Evolutionary conservation across 2,113 vertebrate genomes (phyloP).

Genomic region (Phasianus colchicus): DNA sequence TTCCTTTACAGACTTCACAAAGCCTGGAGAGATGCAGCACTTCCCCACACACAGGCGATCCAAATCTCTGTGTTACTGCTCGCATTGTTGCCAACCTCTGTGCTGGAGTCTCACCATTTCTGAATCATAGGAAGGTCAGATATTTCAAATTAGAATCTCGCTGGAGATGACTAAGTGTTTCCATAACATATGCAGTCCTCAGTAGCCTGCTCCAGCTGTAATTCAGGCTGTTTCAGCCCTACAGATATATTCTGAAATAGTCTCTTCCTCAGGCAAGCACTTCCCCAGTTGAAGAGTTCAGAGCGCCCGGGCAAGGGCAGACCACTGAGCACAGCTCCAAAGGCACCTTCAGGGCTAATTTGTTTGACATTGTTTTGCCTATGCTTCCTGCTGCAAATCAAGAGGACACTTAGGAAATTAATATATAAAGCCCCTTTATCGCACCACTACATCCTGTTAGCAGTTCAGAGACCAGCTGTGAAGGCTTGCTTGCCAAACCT

Average conservation of each 20-base stretch:
- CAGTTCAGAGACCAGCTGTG: slow-evolving; percentile 48
- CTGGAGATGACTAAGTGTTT: slow-evolving; percentile 37
- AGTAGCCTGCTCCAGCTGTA: neutral
- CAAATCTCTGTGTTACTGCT: accelerated
- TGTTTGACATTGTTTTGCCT: slow-evolving; percentile 45
- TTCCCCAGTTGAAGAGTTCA: slow-evolving; percentile 14
- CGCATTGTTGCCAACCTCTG: accelerated
- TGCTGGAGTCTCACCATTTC: neutral
- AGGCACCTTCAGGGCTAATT: slow-evolving; percentile 15
- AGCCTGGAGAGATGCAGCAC: neutral
- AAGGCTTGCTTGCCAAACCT: neutral
- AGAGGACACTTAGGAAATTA: slow-evolving; percentile 31
- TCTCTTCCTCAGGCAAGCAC: slow-evolving; percentile 8
- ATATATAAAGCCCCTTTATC: slow-evolving; percentile 23
- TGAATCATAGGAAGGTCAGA: neutral
- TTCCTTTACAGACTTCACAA: neutral
- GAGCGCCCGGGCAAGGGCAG: slow-evolving; percentile 41
- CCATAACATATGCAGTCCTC: neutral
- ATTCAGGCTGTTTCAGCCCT: neutral
- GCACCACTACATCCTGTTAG: neutral
- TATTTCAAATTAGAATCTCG: neutral
- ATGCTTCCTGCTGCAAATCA: slow-evolving; percentile 13
- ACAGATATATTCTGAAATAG: slow-evolving; percentile 28
- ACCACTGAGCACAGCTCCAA: neutral
- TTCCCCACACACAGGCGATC: neutral